Evolutionary conservation across 1,140 invertebrate genomes (phyloP).

Genomic region (Bombus confusus): DNA sequence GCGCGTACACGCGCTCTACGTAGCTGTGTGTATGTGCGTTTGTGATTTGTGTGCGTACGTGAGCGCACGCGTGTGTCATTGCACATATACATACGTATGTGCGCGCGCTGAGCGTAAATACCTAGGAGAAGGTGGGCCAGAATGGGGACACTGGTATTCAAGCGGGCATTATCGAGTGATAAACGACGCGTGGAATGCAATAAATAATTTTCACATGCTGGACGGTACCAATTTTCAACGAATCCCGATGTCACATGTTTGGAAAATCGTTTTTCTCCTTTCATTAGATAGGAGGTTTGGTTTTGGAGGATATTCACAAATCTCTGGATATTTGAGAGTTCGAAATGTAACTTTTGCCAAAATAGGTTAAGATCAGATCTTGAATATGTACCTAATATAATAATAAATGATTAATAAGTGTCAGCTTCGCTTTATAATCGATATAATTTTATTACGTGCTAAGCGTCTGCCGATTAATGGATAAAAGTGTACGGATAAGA

Average conservation of each 20-base stretch:
- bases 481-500: not conserved
- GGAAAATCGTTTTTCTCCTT: not conserved
- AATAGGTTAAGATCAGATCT: not conserved
- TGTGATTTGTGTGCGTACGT: not conserved
- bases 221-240: slow-evolving; percentile 11
- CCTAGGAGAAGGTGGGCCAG: slow-evolving; percentile 62
- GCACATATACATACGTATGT: not conserved
- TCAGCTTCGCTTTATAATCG: not conserved
- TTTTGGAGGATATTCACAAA: too few relatives aligned
- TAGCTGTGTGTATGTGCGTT: not conserved
- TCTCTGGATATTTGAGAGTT: not conserved
- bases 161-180: slow-evolving; percentile 58
- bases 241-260: not conserved
- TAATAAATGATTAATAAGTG: not conserved
- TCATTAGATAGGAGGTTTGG: not conserved
- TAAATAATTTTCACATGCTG: slow-evolving; percentile 62
- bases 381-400: too few relatives aligned
- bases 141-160: slow-evolving; percentile 62
- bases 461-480: not conserved
- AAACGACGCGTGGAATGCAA: slow-evolving; percentile 58
- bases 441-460: too few relatives aligned
- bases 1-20: slow-evolving; percentile 6
- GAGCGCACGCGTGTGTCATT: not conserved
- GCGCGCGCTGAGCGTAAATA: slow-evolving; percentile 44
- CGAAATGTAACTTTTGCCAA: not conserved